Evolutionary conservation across 2,113 vertebrate genomes (phyloP), one percentile per base, ranked within the genome.

Genomic region (Oryzias melastigma): DNA sequence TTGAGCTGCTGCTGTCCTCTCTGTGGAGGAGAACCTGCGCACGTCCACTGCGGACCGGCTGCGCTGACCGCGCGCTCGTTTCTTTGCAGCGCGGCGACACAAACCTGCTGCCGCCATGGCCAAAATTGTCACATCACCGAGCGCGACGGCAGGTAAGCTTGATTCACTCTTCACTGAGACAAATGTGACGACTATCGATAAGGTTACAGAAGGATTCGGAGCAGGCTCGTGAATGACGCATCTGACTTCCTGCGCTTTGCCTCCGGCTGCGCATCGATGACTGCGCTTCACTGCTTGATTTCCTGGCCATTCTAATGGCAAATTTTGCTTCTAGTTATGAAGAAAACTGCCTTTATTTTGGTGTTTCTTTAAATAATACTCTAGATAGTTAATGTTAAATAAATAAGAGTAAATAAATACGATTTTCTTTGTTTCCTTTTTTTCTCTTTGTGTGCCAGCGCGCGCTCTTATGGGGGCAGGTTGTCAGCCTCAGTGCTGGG

Each of bases 71-170:
- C 73, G 51, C 68, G 46, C 51, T 18, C 46, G 6, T 47, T 12
- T 18, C n/a, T 13, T n/a, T 7, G 44, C 43, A 5, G 6, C n/a
- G 16, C n/a, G 5, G 5, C 46, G n/a, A 18, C 6, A n/a, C 14
- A n/a, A 17, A n/a, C 44, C n/a, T n/a, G n/a, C n/a, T n/a, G n/a
- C n/a, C 4, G 8, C 46, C 22, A 92, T 92, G 90, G 89, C 80
- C 67, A 88, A 82, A 79, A 68, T 72, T 27, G 58, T 62, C 53
- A 7, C 78, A 14, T 62, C 85, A 18, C 68, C 75, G 41, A 56
- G 47, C 42, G 46, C 68, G 24, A 42, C 73, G 22, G 42, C 88
- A 90, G 90, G 91, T 91, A 80, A 75, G 76, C 17, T 19, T 4
- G 7, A 3, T n/a, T 17, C 1, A 12, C 3, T 4, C 16, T 42